Percentiles rank a stretch among this genome's conserved stretches.
phyloP scores from a whole-genome alignment of 2,888 invertebrate species.

The Heliconius erato region DNA sequence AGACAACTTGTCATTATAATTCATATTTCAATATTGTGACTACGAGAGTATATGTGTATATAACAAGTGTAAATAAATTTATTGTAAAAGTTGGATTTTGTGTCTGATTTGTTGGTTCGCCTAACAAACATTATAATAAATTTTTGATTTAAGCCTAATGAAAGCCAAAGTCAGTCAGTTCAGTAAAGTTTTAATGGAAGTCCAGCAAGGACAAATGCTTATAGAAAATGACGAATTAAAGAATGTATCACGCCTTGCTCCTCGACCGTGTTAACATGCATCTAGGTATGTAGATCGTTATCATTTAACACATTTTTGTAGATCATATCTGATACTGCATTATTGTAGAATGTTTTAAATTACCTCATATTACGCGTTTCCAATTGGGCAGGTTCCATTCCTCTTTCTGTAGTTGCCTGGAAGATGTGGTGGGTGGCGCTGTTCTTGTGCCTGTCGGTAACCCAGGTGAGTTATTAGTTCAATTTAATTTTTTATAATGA shows the following conservation, averaged over 20 bases:
- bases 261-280: conserved; percentile 23
- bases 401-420: neutral
- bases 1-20: no score
- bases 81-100: no score
- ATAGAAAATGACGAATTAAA: conserved; percentile 6
- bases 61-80: no score
- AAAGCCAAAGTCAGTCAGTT: no score
- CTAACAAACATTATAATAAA: no score
- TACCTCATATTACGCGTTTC: neutral
- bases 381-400: neutral
- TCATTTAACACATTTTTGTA: conserved; percentile 26
- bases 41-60: no score
- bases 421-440: conserved; percentile 13
- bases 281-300: conserved; percentile 16
- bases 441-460: neutral
- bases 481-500: neutral
- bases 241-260: neutral
- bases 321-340: conserved; percentile 24
- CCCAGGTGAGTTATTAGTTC: neutral
- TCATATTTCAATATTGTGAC: no score
- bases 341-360: neutral
- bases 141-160: no score
- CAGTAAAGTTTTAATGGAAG: neutral
- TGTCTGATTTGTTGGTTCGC: no score
- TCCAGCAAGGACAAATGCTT: no score